Evolutionary conservation across 2,888 invertebrate genomes (phyloP), one percentile per base, ranked within the genome.

Genomic region (Prosopocoilus inquinatus): DNA sequence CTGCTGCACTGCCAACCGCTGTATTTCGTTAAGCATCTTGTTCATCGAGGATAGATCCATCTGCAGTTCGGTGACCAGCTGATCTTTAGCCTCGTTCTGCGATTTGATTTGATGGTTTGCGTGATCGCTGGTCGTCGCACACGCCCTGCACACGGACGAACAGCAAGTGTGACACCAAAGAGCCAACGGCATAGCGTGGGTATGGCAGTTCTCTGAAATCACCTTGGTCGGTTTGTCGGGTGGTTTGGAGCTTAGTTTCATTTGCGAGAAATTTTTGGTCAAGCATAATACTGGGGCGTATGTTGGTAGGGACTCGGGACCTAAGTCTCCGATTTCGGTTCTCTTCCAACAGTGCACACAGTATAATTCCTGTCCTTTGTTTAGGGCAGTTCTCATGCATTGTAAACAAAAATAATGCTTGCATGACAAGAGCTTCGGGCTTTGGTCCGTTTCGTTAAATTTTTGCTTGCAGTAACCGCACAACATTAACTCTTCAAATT

Each of bases 371-470:
- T 82, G 81, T 56, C 84, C 87, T 72, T 86, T 86, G 71, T 84
- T 82, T 67, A 88, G 79, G 69, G 82, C 83, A 64, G 84, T 82
- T 70, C 86, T 85, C 74, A 87, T 84, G 78, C 89, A 89, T 71
- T 86, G 84, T 75, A 89, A 80, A 75, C 89, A 89, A 77, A 89
- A 89, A 78, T 87, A 86, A 75, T 89, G 89, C 72, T 88, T 86
- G 80, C 89, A 89, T 64, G 85, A 83, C 65, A 89, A 81, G 75
- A 87, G 78, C 75, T 89, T 89, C 59, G 89, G 89, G 71, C 84
- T 82, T 71, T 85, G 85, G 74, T 88, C 88, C 59, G 80, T 80
- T 67, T 88, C 87, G 77, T 88, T 88, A 80, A 87, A 89, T 74
- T 85, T 84, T 75, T 85, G 83, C 78, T 87, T 86, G 81, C 89